phyloP scores from a whole-genome alignment of 2,797 vertebrate species.

The Malacoraja senta region DNA sequence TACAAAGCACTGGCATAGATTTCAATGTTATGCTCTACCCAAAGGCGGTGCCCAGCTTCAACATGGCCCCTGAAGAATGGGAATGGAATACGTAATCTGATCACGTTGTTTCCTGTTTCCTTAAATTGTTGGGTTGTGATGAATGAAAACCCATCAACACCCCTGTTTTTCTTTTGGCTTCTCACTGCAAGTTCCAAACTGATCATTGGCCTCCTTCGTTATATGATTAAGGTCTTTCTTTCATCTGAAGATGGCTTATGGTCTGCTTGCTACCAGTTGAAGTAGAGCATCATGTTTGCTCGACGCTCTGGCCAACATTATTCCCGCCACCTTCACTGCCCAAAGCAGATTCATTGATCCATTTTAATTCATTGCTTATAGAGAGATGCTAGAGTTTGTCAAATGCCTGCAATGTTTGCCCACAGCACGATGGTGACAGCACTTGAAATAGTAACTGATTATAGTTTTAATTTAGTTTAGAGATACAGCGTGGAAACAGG shows the following conservation, averaged over 20 bases:
- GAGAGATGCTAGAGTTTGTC: not conserved
- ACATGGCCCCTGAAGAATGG: too few relatives aligned
- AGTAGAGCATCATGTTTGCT: not conserved
- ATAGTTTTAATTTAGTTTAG: not conserved
- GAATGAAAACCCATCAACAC: too few relatives aligned
- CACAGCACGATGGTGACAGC: not conserved
- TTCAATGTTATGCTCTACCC: too few relatives aligned
- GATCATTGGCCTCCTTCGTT: too few relatives aligned
- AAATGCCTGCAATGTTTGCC: not conserved
- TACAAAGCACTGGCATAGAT: too few relatives aligned
- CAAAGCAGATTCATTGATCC: not conserved
- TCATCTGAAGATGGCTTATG: not conserved
- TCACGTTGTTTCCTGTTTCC: too few relatives aligned
- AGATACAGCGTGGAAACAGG: too few relatives aligned
- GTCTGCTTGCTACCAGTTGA: not conserved
- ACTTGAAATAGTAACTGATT: not conserved
- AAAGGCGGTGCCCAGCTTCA: too few relatives aligned
- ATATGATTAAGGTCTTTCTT: not conserved
- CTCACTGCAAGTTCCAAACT: too few relatives aligned
- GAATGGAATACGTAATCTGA: too few relatives aligned
- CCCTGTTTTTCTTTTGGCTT: too few relatives aligned
- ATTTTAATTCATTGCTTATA: not conserved
- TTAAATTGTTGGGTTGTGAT: too few relatives aligned
- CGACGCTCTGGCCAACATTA: not conserved
- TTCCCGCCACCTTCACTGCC: not conserved